Evolutionary conservation across 2,797 vertebrate genomes (phyloP).

Genomic region (Sternotherus odoratus): DNA sequence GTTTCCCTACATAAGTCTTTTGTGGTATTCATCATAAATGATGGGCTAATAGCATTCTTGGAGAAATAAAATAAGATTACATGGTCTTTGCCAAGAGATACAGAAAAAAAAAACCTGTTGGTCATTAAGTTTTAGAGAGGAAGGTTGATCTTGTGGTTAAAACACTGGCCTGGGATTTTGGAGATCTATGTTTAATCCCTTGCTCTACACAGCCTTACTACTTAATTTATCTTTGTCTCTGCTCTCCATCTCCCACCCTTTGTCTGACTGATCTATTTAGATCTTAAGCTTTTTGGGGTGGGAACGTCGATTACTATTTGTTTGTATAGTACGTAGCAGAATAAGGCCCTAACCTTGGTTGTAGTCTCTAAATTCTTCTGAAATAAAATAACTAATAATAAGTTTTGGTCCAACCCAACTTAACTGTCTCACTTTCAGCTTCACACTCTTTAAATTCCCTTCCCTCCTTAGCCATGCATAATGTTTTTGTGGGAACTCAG

Average conservation of each 20-base stretch:
- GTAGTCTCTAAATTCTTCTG: not conserved
- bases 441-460: not conserved
- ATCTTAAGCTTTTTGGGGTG: fast-evolving
- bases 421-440: not conserved
- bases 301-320: not conserved
- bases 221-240: not conserved
- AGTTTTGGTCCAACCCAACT: not conserved
- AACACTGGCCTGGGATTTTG: not conserved
- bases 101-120: not conserved
- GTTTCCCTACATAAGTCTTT: not conserved
- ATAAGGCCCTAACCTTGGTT: not conserved
- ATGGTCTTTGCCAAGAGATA: not conserved
- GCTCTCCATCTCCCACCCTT: not conserved
- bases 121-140: not conserved
- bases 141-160: not conserved
- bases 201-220: not conserved
- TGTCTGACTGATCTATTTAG: fast-evolving
- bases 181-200: not conserved
- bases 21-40: not conserved
- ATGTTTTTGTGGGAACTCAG: too few relatives aligned
- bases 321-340: not conserved
- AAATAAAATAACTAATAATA: not conserved
- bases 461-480: fast-evolving
- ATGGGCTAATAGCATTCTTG: not conserved
- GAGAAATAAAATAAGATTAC: too few relatives aligned